Base-by-base conservation (phyloP, 2,888 invertebrate genomes). In the Drosophila falleni region DNA sequence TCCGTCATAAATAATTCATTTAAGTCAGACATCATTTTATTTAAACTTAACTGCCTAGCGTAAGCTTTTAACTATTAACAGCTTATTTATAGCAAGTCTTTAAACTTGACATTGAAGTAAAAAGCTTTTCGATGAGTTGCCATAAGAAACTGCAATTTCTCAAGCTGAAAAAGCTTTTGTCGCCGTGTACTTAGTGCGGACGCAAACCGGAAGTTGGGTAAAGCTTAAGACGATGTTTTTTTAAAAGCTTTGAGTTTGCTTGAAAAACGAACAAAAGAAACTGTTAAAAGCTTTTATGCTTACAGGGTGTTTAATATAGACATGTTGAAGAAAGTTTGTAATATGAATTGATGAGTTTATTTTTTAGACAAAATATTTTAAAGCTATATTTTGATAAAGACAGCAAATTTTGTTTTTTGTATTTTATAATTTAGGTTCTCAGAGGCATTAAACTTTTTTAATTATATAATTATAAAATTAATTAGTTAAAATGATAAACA, bases 151-250 rank as follows among this genome's bases (percentile, higher is more conserved):
- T 29, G 0, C 1, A 10, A 0, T 42, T 54, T 37, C 64, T 68
- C 26, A 41, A 59, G 54, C 5, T 29, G 0, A 3, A 10, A 1
- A 46, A 74, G 61, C 79, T 67, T 67, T 74, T 15, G 3, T 4
- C 0, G 23, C 4, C 1, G 23, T 11, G 11, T 23, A 11, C 6
- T 64, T 63, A 83, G 86, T 44, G 3, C 10, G 51, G 77, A 75
- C 86, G 13, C 73, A 53, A 88, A 84, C 84, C 84, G 86, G 71
- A 86, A 66, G 13, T n/a, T 15, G 5, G 15, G 26, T 29, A 29
- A 81, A 87, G 82, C 74, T 50, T 39, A 87, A 82, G 82, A 71
- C 49, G 54, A 10, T 37, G 16, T 42, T 47, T 33, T 47, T 33
- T 16, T 0, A 3, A 33, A 61, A 76, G 76, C 74, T 83, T 60